phyloP scores from a whole-genome alignment of 2,888 invertebrate species.

The Mongoloraphidia duomilia region DNA sequence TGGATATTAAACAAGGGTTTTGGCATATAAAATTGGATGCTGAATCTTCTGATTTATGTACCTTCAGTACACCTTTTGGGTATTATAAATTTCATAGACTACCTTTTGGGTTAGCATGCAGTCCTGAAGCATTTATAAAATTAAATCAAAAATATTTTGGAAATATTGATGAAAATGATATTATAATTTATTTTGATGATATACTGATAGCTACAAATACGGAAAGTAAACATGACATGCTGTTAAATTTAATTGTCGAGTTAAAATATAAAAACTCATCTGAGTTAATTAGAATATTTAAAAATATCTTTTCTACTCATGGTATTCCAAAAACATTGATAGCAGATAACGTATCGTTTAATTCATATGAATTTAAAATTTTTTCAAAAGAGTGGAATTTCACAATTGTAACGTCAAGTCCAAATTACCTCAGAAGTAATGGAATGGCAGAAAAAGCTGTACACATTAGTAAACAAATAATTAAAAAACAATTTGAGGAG shows the following conservation, averaged over 20 bases:
- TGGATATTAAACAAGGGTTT: conserved; percentile 12
- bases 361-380: conserved; percentile 1
- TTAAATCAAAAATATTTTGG: conserved; percentile 13
- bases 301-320: not conserved
- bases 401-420: conserved; percentile 2
- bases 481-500: no score
- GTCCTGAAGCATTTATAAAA: conserved; percentile 15
- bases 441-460: not conserved
- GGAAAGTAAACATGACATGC: conserved; percentile 12
- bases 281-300: conserved; percentile 3
- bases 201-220: conserved; percentile 15
- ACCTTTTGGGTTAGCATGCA: conserved; percentile 11
- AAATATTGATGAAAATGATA: conserved; percentile 10
- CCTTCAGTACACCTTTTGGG: no score
- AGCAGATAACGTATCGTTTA: conserved; percentile 4
- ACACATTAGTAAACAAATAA: no score
- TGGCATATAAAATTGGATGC: conserved; percentile 11
- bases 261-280: not conserved
- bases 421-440: conserved; percentile 1
- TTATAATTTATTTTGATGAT: conserved; percentile 18
- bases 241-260: not conserved
- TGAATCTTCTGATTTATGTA: conserved; percentile 3
- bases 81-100: no score
- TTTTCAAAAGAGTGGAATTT: conserved; percentile 6
- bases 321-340: conserved; percentile 3